Base-by-base conservation (phyloP, 2,888 invertebrate species). In the Zaprionus lineosus region DNA sequence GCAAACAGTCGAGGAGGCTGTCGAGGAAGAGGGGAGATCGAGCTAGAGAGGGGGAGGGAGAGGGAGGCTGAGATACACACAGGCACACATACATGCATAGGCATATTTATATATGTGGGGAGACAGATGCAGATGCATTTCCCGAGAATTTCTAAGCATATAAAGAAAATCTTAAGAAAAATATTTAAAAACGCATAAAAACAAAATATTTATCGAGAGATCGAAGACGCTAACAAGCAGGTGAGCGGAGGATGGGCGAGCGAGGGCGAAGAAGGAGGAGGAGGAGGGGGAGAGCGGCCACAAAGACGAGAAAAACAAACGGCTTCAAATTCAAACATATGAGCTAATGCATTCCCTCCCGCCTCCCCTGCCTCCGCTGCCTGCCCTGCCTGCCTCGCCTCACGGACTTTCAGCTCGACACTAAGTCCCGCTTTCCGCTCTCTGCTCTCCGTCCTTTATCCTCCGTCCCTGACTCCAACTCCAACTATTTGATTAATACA, bases 151-250 rank as follows among this genome's bases (percentile, higher is more conserved):
- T 78, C 83, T 78, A 78, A 64, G 78, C 84, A 78, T 70, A 77
- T 66, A 40, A 33, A 46, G 33, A 7, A 28, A 36, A 29, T 14
- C 3, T 3, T 7, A 34, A 36, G 9, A 47, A 60, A 84, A 78
- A 82, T 78, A 78, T 78, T 78, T 84, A 84, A 78, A 78, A 84
- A 84, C 83, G 83, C 85, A 78, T 84, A 83, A 85, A 78, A 78
- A 78, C 78, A 85, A 85, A 84, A 85, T 85, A 85, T 84, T 84
- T 78, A 84, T 85, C 78, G 83, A 82, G 74, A 51, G 11, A 34
- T 6, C 24, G 24, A 50, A 72, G 52, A 65, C 55, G 78, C 63
- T 82, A 78, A 78, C 85, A 67, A 74, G 66, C 55, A 52, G 60
- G 31, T 31, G 47, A 16, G 53, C 43, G 60, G 34, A 34, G 34